Base-by-base conservation (phyloP, 2,888 invertebrate genomes). In the Frankliniella fusca region DNA sequence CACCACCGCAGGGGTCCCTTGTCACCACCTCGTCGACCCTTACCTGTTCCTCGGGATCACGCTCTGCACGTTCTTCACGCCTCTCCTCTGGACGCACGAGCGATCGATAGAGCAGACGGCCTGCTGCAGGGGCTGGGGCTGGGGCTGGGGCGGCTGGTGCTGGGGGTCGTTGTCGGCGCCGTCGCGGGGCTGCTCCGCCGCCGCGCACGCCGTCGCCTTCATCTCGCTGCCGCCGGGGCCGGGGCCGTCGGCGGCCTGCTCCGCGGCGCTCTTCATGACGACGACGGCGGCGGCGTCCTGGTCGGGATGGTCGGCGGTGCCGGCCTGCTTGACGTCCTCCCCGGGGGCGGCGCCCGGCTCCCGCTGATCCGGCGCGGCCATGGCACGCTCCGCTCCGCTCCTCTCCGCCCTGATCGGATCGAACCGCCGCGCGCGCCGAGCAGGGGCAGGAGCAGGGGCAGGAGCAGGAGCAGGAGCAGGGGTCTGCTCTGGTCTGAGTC, bases 11-110 rank as follows among this genome's bases (percentile, higher is more conserved):
- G n/a, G 7, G 61, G n/a, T n/a, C n/a, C n/a, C n/a, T n/a, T n/a
- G 15, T 18, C 54, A 61, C 61, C 61, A n/a, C 61, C 9, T 8
- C 70, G 23, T 11, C 23, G 70, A 9, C 10, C 23, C 70, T 76
- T 27, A 76, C 70, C 70, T 76, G 70, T 76, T 76, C 70, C 70
- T 76, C 9, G 70, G 70, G 70, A 76, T 76, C 11, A 76, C 70
- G 70, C 70, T 76, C 70, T 76, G 70, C 70, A 76, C 70, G 70
- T 23, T 27, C 23, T 76, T 76, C 23, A 76, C 70, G 7, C 8
- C 27, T 27, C 9, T 76, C 70, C 70, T 76, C 27, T 76, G 70
- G 8, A 27, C 23, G 23, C 23, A 76, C 70, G 70, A 27, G 11
- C 70, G 70, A 76, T 76, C 70, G 70, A 76, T 76, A 23, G 70